Evolutionary conservation across 30 jellyfish, hydroid and myxozoan species (phyloP).

Genomic region (Nemopilema nomurai): DNA sequence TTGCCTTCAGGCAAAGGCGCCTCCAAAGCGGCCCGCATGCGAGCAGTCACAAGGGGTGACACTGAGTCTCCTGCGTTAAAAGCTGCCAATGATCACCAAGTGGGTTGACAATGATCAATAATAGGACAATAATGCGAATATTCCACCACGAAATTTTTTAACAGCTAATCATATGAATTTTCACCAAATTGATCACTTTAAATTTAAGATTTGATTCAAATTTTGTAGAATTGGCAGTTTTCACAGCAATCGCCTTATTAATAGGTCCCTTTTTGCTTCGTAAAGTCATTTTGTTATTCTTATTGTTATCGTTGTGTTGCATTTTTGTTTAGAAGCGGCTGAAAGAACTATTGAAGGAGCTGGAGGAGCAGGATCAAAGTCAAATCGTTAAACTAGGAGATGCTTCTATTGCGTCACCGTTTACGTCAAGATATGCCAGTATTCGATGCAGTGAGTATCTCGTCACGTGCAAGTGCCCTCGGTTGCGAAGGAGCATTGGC

Average conservation of each 20-base stretch:
- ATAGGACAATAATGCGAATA: neutral
- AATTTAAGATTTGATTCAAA: no score
- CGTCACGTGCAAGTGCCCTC: neutral
- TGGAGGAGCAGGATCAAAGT: slow-evolving; percentile 89
- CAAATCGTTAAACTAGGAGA: slow-evolving; percentile 98
- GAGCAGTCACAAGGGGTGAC: slow-evolving; percentile 98
- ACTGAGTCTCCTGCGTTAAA: slow-evolving; percentile 80
- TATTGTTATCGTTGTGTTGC: no score
- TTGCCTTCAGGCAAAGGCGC: slow-evolving; percentile 47
- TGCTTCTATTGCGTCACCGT: slow-evolving; percentile 99
- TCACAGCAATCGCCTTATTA: no score
- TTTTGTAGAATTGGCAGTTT: no score
- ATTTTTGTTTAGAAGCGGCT: slow-evolving; percentile 76
- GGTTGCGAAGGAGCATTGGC: no score
- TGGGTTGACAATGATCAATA: no score
- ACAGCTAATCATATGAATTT: no score
- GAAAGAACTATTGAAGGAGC: slow-evolving; percentile 84
- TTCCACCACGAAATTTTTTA: neutral
- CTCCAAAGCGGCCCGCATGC: slow-evolving; percentile 91
- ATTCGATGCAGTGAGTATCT: slow-evolving; percentile 72
- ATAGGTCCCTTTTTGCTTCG: no score
- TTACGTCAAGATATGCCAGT: slow-evolving; percentile 89
- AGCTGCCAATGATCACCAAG: slow-evolving; percentile 91
- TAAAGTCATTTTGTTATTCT: no score
- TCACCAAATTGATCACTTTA: no score